Evolutionary conservation across 2,113 vertebrate species (phyloP).

Genomic region (Pachycephala philippinensis): DNA sequence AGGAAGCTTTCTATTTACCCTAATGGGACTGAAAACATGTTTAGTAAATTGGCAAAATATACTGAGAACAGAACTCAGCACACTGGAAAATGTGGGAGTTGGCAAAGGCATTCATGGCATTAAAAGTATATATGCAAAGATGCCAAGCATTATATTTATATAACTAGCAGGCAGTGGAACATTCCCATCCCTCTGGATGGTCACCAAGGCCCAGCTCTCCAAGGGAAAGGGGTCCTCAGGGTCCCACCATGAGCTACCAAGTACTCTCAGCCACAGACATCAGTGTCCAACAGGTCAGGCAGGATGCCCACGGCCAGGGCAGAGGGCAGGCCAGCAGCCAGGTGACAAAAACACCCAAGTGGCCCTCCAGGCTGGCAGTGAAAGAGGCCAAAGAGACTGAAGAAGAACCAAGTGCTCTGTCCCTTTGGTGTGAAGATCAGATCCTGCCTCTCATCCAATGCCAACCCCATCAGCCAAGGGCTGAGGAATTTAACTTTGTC

Average conservation of each 20-base stretch:
- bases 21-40: constrained; percentile 21
- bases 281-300: background rate
- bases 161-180: background rate
- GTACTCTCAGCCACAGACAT: background rate
- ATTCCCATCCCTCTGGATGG: background rate
- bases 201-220: background rate
- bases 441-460: background rate
- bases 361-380: background rate
- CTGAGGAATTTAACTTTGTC: background rate
- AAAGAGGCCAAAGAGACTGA: background rate
- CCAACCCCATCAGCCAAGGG: background rate
- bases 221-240: background rate
- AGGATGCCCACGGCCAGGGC: background rate
- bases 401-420: background rate
- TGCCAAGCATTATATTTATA: constrained; percentile 25
- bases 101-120: constrained; percentile 12
- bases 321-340: background rate
- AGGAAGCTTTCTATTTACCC: constrained; percentile 17
- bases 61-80: background rate
- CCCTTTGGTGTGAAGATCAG: background rate
- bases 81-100: constrained; percentile 12
- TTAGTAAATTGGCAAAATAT: constrained; percentile 25
- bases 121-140: background rate
- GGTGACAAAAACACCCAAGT: background rate
- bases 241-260: background rate